Base-by-base conservation (phyloP, 2,113 vertebrate species). In the Nothocercus julius region DNA sequence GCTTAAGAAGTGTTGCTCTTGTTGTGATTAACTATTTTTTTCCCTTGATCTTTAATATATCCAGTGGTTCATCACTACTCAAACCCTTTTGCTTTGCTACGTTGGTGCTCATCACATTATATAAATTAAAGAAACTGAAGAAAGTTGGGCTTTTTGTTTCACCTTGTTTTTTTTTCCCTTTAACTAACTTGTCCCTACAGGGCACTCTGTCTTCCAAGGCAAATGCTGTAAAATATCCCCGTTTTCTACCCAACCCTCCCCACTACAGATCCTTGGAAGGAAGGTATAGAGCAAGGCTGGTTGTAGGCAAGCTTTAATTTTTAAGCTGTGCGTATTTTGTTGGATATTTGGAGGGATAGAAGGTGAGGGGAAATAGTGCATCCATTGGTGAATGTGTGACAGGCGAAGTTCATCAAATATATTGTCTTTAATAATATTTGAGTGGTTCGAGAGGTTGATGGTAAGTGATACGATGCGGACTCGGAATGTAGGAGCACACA, bases 391-490 rank as follows among this genome's bases (percentile, higher is more conserved):
- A 54, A 45, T 64, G 9, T 34, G 49, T 83, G 63, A 87, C 56
- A 49, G 45, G 25, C 22, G 62, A 1, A 64, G 51, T 38, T 61
- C 0, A 2, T 2, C 4, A 28, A 34, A 25, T 54, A 2, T 27
- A 38, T 28, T 40, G 24, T 59, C 42, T 70, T 58, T 49, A 36
- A 84, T 82, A 51, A 1, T 11, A 27, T 24, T 72, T 54, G 24
- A 27, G 25, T 27, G 28, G 32, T 74, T 82, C 27, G 40, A 44
- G 27, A 64, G 81, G 66, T 24, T 68, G 36, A n/a, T 66, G 30
- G 9, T 80, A 83, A 61, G 24, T 63, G 42, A 32, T 67, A 9
- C 25, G 14, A 16, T 92, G 47, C 13, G 42, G 38, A 34, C 1
- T 44, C 42, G 59, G 68, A 68, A 68, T 17, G 7, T 44, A 75